Percentiles rank a stretch among this genome's conserved stretches.
These are phyloP conservation scores for Alviniconcha strummeri DNA, from an alignment of 2,888 invertebrate genomes.

Conservation along the genomic window DNA sequence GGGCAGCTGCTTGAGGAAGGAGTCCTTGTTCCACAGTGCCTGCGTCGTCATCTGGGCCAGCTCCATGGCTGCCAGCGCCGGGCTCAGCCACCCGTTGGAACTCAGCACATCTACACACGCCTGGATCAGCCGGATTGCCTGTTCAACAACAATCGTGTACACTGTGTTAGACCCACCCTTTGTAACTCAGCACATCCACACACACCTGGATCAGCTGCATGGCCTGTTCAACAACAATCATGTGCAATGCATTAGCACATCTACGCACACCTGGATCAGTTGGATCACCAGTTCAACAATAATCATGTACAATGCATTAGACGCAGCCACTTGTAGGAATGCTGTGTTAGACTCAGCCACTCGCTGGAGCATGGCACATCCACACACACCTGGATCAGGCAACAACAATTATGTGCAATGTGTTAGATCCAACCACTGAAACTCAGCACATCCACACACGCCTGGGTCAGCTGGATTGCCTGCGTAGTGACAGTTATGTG, in stretches of 20 bases:
- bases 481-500: conserved; percentile 32
- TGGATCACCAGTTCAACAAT: conserved; percentile 89
- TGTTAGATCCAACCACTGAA: conserved; percentile 65
- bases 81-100: conserved; percentile 97
- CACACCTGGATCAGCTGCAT: conserved; percentile 99
- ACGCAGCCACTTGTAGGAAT: too few species aligned
- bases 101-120: conserved; percentile 95
- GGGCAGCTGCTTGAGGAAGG: conserved; percentile 96
- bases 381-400: too few species aligned
- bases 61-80: conserved; percentile 99
- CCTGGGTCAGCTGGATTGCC: conserved; percentile 75
- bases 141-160: not conserved
- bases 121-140: conserved; percentile 71
- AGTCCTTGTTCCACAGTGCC: conserved; percentile 99
- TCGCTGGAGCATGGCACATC: conserved; percentile 81
- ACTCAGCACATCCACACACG: conserved; percentile 93
- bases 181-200: conserved; percentile 99
- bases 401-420: too few species aligned
- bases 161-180: conserved; percentile 75
- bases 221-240: conserved; percentile 77
- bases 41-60: conserved; percentile 99
- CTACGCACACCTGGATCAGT: conserved; percentile 98
- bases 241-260: conserved; percentile 80
- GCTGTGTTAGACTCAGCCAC: conserved; percentile 98
- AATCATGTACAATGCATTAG: too few species aligned